Evolutionary conservation across 92 coral and sea anemone genomes (phyloP), one percentile per base, ranked within the genome.

Genomic region (Bergia puertoricense): DNA sequence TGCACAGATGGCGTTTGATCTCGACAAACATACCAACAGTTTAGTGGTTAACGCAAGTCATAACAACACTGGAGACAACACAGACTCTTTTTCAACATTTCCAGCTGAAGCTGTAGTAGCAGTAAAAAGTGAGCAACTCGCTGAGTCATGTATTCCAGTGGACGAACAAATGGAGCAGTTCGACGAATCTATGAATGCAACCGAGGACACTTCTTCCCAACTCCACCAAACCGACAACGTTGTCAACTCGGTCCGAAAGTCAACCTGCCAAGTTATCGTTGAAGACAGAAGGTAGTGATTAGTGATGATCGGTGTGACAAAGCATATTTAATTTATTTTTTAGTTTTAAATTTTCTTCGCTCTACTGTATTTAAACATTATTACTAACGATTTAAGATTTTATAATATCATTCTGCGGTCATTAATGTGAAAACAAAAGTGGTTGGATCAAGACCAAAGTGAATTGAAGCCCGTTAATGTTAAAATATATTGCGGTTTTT

Each of bases 241-340:
- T 1, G 30, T 84, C 4, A 84, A 84, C 42, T 13, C 87, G 30
- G 65, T 23, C 36, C 67, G 87, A 36, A 84, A 84, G 44, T 46
- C 87, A 69, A 16, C 87, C 36, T 84, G 87, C 68, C 66, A 84
- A 69, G 87, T 84, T 84, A 48, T 69, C 30, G 71, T 84, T 6
- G 87, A 84, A 84, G 87, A 84, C 87, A 84, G 87, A 84, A 84
- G 87, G 87, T 84, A 83, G 39, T 5, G 38, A 10, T 30, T 84
- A 83, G 39, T 5, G 38, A 10, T 30, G 38, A 68, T 1, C 59
- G 14, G 59, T 54, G 74, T 66, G 72, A 78, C 46, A 45, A 30
- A 20, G 5, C 62, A 7, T 9, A 9, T 22, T 20, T 43, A 4
- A 39, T 44, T 11, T 77, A 20, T 13, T 38, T 22, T 44, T 78